A percentile compares a stretch with the other conserved stretches of the same genome.
Evolutionary conservation across 2,888 invertebrate species (phyloP).

Genomic region (Dioctria linearis): DNA sequence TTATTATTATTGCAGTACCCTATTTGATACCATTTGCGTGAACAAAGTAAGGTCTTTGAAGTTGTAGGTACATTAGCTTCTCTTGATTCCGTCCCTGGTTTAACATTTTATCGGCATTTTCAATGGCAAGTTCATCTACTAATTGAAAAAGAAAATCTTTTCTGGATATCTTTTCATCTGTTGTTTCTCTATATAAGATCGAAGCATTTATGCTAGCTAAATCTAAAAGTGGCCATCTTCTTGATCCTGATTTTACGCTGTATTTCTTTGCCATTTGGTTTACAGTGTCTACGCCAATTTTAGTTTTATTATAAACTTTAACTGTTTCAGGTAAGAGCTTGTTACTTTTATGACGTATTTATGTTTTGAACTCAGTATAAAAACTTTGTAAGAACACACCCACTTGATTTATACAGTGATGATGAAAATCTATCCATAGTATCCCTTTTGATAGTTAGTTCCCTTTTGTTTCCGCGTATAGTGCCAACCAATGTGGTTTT

Average conservation of each 20-base stretch:
- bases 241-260: no score
- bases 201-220: slow-evolving; percentile 59
- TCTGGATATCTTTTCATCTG: slow-evolving; percentile 59
- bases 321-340: slow-evolving; percentile 53
- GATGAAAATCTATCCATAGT: slow-evolving; percentile 53
- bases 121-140: slow-evolving; percentile 41
- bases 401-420: slow-evolving; percentile 48
- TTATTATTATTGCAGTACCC: no score
- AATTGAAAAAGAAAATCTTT: slow-evolving; percentile 42
- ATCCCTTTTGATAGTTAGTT: slow-evolving; percentile 53
- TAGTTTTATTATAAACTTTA: slow-evolving; percentile 49
- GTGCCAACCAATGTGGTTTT: slow-evolving; percentile 11
- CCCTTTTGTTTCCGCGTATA: slow-evolving; percentile 52
- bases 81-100: slow-evolving; percentile 22
- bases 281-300: no score
- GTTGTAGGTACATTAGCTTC: slow-evolving; percentile 1
- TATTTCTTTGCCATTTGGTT: no score
- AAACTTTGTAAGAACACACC: slow-evolving; percentile 51
- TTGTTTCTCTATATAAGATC: slow-evolving; percentile 59
- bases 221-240: no score
- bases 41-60: no score
- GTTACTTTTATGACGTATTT: slow-evolving; percentile 51
- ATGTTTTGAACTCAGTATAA: slow-evolving; percentile 53
- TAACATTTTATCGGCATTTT: slow-evolving; percentile 21
- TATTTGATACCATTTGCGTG: no score